These are phyloP conservation scores for Amblyjoppa fuscipennis DNA, from an alignment of 2,888 invertebrate species.

Conservation along the genomic window DNA sequence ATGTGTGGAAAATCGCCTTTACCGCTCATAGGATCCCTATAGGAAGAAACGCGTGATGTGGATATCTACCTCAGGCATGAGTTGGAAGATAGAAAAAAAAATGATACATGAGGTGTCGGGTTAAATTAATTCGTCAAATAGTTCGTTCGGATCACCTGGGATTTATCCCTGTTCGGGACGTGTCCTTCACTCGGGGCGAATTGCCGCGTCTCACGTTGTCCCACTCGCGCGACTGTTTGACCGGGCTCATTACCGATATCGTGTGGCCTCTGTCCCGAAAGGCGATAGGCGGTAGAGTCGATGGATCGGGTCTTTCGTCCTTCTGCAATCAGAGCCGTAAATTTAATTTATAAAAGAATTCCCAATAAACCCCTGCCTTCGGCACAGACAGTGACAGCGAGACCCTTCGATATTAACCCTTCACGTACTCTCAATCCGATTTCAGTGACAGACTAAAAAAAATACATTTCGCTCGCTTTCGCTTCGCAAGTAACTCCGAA, in stretches of 20 bases:
- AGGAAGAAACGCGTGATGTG: too few relatives aligned
- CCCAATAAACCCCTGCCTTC: neutral
- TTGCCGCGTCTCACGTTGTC: constrained; percentile 83
- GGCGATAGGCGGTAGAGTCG: constrained; percentile 82
- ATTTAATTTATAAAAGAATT: neutral
- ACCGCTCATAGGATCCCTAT: too few relatives aligned
- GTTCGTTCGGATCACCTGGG: constrained; percentile 87
- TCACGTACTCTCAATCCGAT: too few relatives aligned
- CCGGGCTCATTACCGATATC: constrained; percentile 94
- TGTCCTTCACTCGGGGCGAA: constrained; percentile 85
- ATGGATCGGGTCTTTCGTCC: constrained; percentile 84
- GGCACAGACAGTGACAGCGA: too few relatives aligned
- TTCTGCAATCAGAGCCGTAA: constrained; percentile 74
- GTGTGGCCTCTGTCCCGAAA: constrained; percentile 91
- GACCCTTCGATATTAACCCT: too few relatives aligned
- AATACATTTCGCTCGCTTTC: too few relatives aligned
- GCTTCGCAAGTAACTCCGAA: too few relatives aligned
- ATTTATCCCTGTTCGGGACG: constrained; percentile 91
- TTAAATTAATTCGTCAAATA: neutral
- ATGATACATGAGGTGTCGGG: too few relatives aligned
- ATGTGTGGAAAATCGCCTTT: too few relatives aligned
- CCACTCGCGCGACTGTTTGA: constrained; percentile 86
- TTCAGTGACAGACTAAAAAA: too few relatives aligned
- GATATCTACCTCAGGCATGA: too few relatives aligned
- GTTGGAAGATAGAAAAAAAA: too few relatives aligned